phyloP scores from a whole-genome alignment of 92 coral and sea anemone genomes.

The Epizoanthus rinbou region DNA sequence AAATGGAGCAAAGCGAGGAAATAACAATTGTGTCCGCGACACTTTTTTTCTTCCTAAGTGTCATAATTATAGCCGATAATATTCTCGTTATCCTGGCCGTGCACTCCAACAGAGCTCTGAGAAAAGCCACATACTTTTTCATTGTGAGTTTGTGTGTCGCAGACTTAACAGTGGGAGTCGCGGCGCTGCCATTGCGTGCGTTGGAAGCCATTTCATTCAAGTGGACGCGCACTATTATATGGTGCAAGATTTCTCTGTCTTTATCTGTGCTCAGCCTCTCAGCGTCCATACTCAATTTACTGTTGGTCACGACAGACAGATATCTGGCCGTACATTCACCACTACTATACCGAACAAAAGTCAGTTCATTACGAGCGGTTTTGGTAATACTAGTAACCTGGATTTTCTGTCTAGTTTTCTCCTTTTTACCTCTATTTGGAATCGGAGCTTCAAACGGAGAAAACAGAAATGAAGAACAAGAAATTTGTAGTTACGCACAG shows the following conservation, averaged over 20 bases:
- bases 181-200: conserved; percentile 53
- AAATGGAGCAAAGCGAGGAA: conserved; percentile 14
- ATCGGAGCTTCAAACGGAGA: conserved; percentile 24
- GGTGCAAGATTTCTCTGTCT: conserved; percentile 56
- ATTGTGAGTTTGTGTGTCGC: conserved; percentile 56
- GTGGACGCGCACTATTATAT: conserved; percentile 43
- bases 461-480: conserved; percentile 42
- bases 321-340: conserved; percentile 57
- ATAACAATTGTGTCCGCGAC: conserved; percentile 8
- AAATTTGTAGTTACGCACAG: conserved; percentile 57
- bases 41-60: conserved; percentile 39
- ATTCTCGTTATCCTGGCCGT: conserved; percentile 48
- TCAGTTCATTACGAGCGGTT: conserved; percentile 28
- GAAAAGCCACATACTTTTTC: conserved; percentile 51
- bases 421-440: conserved; percentile 53
- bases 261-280: conserved; percentile 63
- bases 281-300: conserved; percentile 57
- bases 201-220: conserved; percentile 44
- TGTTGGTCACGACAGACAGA: conserved; percentile 53
- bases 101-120: conserved; percentile 47
- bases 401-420: conserved; percentile 36
- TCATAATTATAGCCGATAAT: conserved; percentile 44
- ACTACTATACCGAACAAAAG: conserved; percentile 36
- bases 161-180: conserved; percentile 50
- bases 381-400: conserved; percentile 32